Evolutionary conservation across 2,113 vertebrate species (phyloP).

Genomic region (Archilochus colubris): DNA sequence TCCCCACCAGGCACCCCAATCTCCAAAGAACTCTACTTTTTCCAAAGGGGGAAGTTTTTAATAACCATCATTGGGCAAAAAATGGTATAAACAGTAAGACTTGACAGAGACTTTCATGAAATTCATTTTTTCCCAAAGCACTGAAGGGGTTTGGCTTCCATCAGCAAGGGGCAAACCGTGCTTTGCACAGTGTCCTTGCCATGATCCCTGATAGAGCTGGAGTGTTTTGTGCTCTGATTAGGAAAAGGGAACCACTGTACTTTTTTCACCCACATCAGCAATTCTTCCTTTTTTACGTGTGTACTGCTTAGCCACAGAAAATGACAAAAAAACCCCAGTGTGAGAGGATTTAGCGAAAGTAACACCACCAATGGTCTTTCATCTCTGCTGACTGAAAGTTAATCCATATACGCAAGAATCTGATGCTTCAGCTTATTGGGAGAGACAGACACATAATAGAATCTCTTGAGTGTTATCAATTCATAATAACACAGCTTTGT

Average conservation of each 20-base stretch:
- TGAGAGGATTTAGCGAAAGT: conserved; percentile 72
- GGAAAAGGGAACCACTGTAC: neutral
- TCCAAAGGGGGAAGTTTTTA: neutral
- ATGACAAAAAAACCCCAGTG: conserved; percentile 71
- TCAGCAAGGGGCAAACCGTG: neutral
- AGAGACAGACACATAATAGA: conserved; percentile 85
- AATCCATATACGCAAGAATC: conserved; percentile 86
- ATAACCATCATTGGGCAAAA: neutral
- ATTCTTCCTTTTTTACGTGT: conserved; percentile 10
- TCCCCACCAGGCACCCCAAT: neutral
- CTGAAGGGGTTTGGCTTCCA: neutral
- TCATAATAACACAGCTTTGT: conserved; percentile 76
- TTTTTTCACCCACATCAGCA: conserved; percentile 37
- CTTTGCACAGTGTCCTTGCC: neutral
- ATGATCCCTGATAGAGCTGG: neutral
- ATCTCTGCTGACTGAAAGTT: conserved; percentile 80
- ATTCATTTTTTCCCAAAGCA: neutral
- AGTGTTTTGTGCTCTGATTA: neutral
- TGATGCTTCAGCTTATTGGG: conserved; percentile 81
- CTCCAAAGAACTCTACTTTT: neutral
- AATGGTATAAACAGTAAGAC: neutral
- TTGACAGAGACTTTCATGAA: neutral
- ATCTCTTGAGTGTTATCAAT: conserved; percentile 73
- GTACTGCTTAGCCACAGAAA: conserved; percentile 61
- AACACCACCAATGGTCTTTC: conserved; percentile 81